phyloP scores from a whole-genome alignment of 2,113 vertebrate species.

The Xerus inauris region DNA sequence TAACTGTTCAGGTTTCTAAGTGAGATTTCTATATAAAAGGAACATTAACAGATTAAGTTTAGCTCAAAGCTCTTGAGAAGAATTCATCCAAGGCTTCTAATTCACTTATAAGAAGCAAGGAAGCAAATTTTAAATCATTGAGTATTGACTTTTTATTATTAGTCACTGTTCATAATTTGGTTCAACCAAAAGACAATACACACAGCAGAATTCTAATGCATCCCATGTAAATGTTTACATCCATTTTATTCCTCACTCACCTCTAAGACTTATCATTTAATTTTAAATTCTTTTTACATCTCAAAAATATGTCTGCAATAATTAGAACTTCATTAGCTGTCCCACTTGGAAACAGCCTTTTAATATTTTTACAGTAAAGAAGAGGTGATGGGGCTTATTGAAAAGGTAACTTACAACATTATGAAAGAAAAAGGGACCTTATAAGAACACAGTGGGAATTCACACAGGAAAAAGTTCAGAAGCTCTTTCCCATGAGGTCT shows the following conservation, averaged over 20 bases:
- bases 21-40: conserved; percentile 53
- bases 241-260: conserved; percentile 88
- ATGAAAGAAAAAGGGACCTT: conserved; percentile 82
- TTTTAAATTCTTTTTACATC: conserved; percentile 86
- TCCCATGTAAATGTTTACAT: conserved; percentile 97
- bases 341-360: conserved; percentile 79
- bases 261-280: conserved; percentile 85
- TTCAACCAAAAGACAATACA: conserved; percentile 99
- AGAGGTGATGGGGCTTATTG: conserved; percentile 78
- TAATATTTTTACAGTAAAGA: conserved; percentile 82
- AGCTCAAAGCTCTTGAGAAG: conserved; percentile 56
- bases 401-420: conserved; percentile 85
- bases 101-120: conserved; percentile 81
- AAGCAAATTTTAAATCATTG: conserved; percentile 87
- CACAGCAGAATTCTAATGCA: conserved; percentile 97
- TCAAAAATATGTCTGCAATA: conserved; percentile 88
- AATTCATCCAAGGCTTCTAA: conserved; percentile 54
- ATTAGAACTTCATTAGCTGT: conserved; percentile 80
- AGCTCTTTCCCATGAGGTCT: conserved; percentile 80
- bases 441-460: conserved; percentile 81
- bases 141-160: conserved; percentile 93
- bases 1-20: conserved; percentile 48
- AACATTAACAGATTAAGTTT: conserved; percentile 29
- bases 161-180: conserved; percentile 95
- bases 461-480: conserved; percentile 78